These are phyloP conservation scores for Drosophila bipectinata DNA, from an alignment of 1,140 invertebrate species.

Conservation along the genomic window DNA sequence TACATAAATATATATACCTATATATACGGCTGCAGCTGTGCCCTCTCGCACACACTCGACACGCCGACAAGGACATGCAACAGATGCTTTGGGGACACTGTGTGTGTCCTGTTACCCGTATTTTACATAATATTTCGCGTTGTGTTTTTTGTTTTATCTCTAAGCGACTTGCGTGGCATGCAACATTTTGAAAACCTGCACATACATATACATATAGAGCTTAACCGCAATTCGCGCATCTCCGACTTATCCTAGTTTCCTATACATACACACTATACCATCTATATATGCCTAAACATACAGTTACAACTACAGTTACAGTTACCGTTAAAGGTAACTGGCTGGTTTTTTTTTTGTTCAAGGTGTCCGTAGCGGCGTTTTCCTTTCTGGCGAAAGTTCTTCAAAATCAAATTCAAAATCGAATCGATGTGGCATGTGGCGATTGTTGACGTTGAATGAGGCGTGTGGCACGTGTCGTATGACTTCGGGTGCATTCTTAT, in stretches of 20 bases:
- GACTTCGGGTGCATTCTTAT: constrained; percentile 24
- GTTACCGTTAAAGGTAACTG: constrained; percentile 32
- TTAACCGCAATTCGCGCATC: constrained; percentile 20
- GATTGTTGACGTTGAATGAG: neutral
- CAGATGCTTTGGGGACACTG: constrained; percentile 30
- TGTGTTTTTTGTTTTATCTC: neutral
- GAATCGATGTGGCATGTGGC: constrained; percentile 12
- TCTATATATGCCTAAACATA: constrained; percentile 12
- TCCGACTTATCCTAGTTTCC: constrained; percentile 49
- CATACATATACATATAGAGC: constrained; percentile 21
- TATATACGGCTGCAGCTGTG: constrained; percentile 5
- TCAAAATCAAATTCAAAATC: constrained; percentile 44
- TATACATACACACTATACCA: constrained; percentile 6
- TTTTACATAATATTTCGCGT: constrained; percentile 32
- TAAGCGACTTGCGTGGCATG: constrained; percentile 29
- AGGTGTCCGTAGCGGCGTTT: constrained; percentile 79
- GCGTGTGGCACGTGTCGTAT: neutral
- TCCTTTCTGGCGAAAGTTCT: constrained; percentile 48
- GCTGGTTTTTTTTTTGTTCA: constrained; percentile 36
- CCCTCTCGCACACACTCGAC: neutral
- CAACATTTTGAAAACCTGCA: constrained; percentile 66
- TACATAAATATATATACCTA: constrained; percentile 24
- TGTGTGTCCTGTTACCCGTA: constrained; percentile 56
- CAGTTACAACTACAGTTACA: constrained; percentile 40
- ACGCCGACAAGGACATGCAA: constrained; percentile 39